phyloP scores from a whole-genome alignment of 2,888 invertebrate species.

The Agelastica alni region DNA sequence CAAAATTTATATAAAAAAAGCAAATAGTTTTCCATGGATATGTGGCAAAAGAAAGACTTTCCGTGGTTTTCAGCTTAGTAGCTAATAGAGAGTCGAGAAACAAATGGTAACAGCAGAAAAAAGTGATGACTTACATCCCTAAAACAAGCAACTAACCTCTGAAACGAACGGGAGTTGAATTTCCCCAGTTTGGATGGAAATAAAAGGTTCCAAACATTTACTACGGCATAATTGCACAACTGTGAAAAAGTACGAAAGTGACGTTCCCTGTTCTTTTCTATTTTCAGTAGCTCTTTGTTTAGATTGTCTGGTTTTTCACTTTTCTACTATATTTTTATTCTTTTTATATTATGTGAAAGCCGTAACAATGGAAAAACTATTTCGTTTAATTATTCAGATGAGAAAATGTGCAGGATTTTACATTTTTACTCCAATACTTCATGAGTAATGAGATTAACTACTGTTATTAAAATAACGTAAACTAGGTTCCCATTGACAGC shows the following conservation, averaged over 20 bases:
- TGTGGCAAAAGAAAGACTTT: not conserved
- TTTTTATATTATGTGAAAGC: not conserved
- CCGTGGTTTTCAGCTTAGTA: slow-evolving; percentile 15
- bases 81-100: slow-evolving; percentile 5
- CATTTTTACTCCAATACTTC: too few species aligned
- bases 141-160: slow-evolving; percentile 5
- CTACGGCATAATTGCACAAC: slow-evolving; percentile 13
- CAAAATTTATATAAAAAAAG: too few species aligned
- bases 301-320: slow-evolving; percentile 6
- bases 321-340: slow-evolving; percentile 3
- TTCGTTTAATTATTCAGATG: too few species aligned
- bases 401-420: too few species aligned
- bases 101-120: slow-evolving; percentile 5
- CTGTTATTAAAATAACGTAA: too few species aligned
- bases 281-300: not conserved
- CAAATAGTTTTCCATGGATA: too few species aligned
- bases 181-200: not conserved
- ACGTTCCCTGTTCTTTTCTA: not conserved
- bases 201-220: slow-evolving; percentile 10
- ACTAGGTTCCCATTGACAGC: too few species aligned
- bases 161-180: slow-evolving; percentile 4
- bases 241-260: not conserved
- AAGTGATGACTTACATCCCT: slow-evolving; percentile 12
- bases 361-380: too few species aligned
- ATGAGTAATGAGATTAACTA: too few species aligned